A percentile compares a stretch with the other conserved stretches of the same genome.
phyloP scores from a whole-genome alignment of 2,113 vertebrate species.

The Turnix velox region DNA sequence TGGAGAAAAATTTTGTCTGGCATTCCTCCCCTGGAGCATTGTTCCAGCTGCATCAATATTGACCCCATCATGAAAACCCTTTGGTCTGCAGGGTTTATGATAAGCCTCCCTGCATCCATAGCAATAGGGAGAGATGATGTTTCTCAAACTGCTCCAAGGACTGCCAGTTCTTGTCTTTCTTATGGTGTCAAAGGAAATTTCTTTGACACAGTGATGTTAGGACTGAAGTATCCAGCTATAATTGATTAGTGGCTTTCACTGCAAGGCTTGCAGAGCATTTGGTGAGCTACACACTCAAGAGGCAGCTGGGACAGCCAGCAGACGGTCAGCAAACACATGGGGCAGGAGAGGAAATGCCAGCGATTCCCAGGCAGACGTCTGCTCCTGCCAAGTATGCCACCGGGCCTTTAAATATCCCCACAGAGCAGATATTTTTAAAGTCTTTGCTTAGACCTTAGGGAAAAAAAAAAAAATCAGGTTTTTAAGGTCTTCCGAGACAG shows the following conservation, averaged over 20 bases:
- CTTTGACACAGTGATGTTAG: not conserved
- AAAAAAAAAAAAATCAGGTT: not conserved
- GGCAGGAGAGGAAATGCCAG: not conserved
- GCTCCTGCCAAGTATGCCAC: not conserved
- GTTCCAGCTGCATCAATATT: accelerated
- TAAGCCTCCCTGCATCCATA: not conserved
- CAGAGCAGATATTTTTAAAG: not conserved
- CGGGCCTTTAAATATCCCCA: accelerated
- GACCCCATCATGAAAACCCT: not conserved
- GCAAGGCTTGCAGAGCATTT: not conserved
- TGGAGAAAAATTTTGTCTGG: not conserved
- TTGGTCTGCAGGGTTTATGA: not conserved
- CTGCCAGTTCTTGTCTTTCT: not conserved
- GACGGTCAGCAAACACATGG: not conserved
- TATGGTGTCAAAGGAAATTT: not conserved
- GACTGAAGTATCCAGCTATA: not conserved
- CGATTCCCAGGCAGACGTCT: accelerated
- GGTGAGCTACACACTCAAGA: not conserved
- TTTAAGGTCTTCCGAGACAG: not conserved
- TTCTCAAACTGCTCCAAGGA: not conserved
- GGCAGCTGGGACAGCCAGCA: not conserved
- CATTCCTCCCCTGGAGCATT: not conserved
- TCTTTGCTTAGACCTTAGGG: not conserved
- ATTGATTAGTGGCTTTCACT: not conserved
- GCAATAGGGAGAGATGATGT: not conserved